These are phyloP conservation scores for Graphium colonna DNA, from an alignment of 2,888 invertebrate genomes.

Conservation along the genomic window DNA sequence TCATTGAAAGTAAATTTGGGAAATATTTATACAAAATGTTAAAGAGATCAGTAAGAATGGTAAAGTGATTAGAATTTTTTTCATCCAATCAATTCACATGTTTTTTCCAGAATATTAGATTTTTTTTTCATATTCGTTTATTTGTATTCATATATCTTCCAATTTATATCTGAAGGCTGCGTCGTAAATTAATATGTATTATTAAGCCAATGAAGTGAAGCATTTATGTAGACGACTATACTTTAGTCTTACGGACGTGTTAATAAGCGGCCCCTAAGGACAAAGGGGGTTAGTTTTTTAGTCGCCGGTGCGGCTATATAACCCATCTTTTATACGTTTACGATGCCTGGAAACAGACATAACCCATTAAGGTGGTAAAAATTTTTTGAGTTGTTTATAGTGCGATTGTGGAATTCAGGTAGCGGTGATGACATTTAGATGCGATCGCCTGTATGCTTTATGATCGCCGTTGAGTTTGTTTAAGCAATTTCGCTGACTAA, in stretches of 20 bases:
- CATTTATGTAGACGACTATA: constrained; percentile 23
- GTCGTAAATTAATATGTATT: background rate
- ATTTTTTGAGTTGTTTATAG: constrained; percentile 33
- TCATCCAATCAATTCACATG: too few species aligned
- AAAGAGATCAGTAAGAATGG: too few species aligned
- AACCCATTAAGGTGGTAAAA: constrained; percentile 43
- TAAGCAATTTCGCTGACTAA: too few species aligned
- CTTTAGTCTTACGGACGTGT: constrained; percentile 42
- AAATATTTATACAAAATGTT: too few species aligned
- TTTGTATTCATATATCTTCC: too few species aligned
- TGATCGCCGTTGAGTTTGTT: too few species aligned
- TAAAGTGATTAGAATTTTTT: too few species aligned
- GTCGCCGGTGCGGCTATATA: constrained; percentile 32
- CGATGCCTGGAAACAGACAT: constrained; percentile 50
- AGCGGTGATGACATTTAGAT: constrained; percentile 24
- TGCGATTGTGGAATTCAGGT: constrained; percentile 37
- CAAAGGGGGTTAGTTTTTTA: constrained; percentile 49
- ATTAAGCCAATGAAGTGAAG: background rate
- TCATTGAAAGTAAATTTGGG: too few species aligned
- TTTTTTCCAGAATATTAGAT: too few species aligned
- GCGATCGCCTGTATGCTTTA: constrained; percentile 2
- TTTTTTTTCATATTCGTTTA: too few species aligned
- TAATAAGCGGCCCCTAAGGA: constrained; percentile 53
- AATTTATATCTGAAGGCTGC: too few species aligned
- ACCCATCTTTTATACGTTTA: constrained; percentile 54